phyloP scores from a whole-genome alignment of 2,888 invertebrate genomes.

The Melanargia galathea region DNA sequence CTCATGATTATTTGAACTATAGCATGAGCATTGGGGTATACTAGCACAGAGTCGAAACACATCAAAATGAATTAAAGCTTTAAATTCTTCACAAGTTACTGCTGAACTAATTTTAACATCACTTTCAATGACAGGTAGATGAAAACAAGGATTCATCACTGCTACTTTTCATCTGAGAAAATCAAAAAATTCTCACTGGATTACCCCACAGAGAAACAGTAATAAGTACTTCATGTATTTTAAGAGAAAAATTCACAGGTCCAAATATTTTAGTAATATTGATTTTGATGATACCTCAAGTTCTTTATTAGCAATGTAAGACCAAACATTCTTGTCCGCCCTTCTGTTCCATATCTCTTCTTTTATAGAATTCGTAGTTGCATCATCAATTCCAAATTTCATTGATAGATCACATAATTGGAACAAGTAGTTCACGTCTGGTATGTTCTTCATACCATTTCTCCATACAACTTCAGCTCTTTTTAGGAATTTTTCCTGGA shows the following conservation, averaged over 20 bases:
- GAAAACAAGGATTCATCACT: too few relatives aligned
- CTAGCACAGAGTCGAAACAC: too few relatives aligned
- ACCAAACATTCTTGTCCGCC: slow-evolving; percentile 66
- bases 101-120: too few relatives aligned
- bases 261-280: too few relatives aligned
- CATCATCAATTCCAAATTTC: slow-evolving; percentile 81
- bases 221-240: not conserved
- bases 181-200: not conserved
- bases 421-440: slow-evolving; percentile 81
- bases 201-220: not conserved
- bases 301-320: slow-evolving; percentile 69
- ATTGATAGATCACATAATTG: slow-evolving; percentile 82
- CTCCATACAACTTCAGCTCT: slow-evolving; percentile 84
- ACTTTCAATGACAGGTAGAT: too few relatives aligned
- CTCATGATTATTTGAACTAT: too few relatives aligned
- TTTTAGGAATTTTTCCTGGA: slow-evolving; percentile 75
- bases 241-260: not conserved
- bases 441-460: slow-evolving; percentile 81
- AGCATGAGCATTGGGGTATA: too few relatives aligned
- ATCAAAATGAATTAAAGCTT: too few relatives aligned
- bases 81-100: too few relatives aligned
- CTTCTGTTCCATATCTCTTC: slow-evolving; percentile 65
- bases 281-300: slow-evolving; percentile 55
- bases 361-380: slow-evolving; percentile 72
- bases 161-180: too few relatives aligned